Base-by-base conservation (phyloP, 2,797 vertebrate species). In the Hypotaenidia okinawae region DNA sequence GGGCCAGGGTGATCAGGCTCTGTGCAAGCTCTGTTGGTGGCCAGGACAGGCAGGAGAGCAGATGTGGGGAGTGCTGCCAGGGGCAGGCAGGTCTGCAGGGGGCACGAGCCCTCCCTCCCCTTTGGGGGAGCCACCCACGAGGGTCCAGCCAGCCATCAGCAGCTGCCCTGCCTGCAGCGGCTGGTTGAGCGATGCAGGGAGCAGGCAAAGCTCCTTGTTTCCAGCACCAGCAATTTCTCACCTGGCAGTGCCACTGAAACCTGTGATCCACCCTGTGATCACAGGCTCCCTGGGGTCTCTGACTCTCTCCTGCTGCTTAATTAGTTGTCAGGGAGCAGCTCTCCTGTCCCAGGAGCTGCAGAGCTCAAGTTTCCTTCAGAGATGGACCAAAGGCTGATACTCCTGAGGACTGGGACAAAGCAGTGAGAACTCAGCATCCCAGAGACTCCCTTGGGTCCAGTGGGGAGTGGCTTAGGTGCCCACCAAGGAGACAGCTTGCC, bases 131-230 rank as follows among this genome's bases (percentile, higher is more conserved):
- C 55, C 14, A 19, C 21, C 51, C 5, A 0, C 6, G 37, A 13
- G 37, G 49, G 35, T 32, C 15, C 47, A 69, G 49, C 21, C 51
- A 39, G 39, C 32, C 19, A 5, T 4, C 68, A 64, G 32, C 22
- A 28, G 43, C 58, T 8, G 0, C 43, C 32, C 83, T 54, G 52
- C 39, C 47, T 18, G 25, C 25, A 7, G 13, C 1, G 5, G 58
- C 39, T 2, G 37, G 22, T 18, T 2, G 1, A 0, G 22, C 25
- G 35, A 30, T 1, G 3, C 61, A 72, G 25, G 32, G 22, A 81
- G 24, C 43, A 28, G 18, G 61, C 54, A 5, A n/a, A 57, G 62
- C n/a, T 86, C 58, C 30, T 21, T 32, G 58, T 62, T 52, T 18
- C 70, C 55, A 47, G 80, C 15, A 57, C 11, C 23, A 57, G 75